A percentile compares a stretch with the other conserved stretches of the same genome.
These are phyloP conservation scores for Trididemnum nubilum DNA, from an alignment of 23 tunicate species.

Conservation along the genomic window DNA sequence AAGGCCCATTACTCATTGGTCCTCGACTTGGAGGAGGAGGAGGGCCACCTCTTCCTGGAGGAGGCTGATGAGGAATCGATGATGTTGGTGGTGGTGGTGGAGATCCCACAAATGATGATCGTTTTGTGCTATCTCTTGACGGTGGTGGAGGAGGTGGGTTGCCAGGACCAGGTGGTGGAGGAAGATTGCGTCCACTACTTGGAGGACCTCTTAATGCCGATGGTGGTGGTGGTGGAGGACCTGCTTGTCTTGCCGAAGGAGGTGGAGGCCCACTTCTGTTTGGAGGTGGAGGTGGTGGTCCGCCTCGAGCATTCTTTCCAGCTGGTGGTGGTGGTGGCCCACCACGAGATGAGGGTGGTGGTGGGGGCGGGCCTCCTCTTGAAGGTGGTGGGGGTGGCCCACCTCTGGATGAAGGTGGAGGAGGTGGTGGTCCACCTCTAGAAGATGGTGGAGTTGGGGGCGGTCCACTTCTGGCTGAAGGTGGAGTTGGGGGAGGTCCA, in stretches of 20 bases:
- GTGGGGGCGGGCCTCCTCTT: conserved; percentile 43
- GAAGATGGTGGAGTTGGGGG: conserved; percentile 19
- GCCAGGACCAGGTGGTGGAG: conserved; percentile 13
- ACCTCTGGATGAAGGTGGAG: background rate
- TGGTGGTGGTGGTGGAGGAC: conserved; percentile 27
- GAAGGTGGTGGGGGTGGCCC: conserved; percentile 5
- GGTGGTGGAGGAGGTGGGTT: conserved; percentile 57
- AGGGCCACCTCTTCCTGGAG: conserved; percentile 12
- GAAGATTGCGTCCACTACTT: background rate
- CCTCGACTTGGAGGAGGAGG: conserved; percentile 38
- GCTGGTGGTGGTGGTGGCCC: conserved; percentile 12
- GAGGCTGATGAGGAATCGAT: conserved; percentile 4
- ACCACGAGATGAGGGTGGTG: background rate
- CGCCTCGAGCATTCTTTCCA: background rate
- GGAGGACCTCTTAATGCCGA: background rate
- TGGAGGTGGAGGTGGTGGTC: conserved; percentile 17
- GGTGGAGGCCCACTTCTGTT: conserved; percentile 2
- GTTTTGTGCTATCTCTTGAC: conserved; percentile 18
- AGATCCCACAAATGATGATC: background rate
- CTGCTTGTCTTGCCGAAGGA: background rate
- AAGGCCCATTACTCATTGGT: conserved; percentile 48
- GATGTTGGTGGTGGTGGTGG: conserved; percentile 54
- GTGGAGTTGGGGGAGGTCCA: conserved; percentile 38
- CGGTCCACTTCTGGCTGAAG: conserved; percentile 11
- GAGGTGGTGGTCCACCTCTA: conserved; percentile 40